Evolutionary conservation across 2,797 vertebrate species (phyloP), one percentile per base, ranked within the genome.

Genomic region (Sebastes variabilis): DNA sequence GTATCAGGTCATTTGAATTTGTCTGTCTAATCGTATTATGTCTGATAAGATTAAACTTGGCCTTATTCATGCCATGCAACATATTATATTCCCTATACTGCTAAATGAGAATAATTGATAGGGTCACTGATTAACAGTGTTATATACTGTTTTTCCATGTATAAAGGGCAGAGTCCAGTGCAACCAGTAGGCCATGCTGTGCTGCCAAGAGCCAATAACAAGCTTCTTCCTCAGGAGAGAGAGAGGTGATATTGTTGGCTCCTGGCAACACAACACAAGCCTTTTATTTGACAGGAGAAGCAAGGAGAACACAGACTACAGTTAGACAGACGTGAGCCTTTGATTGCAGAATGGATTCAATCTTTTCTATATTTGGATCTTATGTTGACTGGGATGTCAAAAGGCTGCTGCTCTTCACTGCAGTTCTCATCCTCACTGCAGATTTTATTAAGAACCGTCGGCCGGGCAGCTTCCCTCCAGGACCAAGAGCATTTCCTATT

Each of bases 401-500:
- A 72, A 52, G 79, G n/a, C 7, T 93, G 29, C 76, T 95, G 30
- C 62, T 93, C 59, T 90, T 93, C 42, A 22, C 38, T 4, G 24
- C 22, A 30, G 42, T 81, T 79, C 90, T 87, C 49, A 83, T 93
- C 66, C 25, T 94, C 29, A 56, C 84, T 24, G 75, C 83, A 34
- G 93, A 93, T 76, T 89, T 87, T 27, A 5, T 94, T 3, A 88
- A 76, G 60, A 86, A 87, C 69, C 65, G 60, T 24, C 79, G 42
- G 6, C 64, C 81, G 0, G 77, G 24, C 29, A 85, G 69, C 55
- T 81, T 85, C 34, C 92, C 92, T 12, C 93, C 93, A 12, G 92
- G 93, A 58, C 93, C 94, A 22, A 8, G 29, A 30, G 49, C 81
- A 18, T 25, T 92, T 27, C 94, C 94, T 6, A 12, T 93, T 4